Evolutionary conservation across 2,888 invertebrate species (phyloP).

Genomic region (Cantharis rufa): DNA sequence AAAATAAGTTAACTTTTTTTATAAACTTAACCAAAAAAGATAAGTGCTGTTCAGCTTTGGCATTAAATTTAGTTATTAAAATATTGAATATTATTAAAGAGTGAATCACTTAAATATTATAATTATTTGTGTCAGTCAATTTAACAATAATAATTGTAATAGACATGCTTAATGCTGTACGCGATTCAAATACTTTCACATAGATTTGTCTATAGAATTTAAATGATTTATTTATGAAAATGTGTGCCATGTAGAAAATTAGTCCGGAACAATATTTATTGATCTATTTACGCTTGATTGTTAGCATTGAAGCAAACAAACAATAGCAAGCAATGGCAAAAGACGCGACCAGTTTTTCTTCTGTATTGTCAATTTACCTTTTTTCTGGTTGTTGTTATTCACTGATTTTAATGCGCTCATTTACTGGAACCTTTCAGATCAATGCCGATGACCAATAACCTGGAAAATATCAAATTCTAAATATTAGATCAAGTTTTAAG

Average conservation of each 20-base stretch:
- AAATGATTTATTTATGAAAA: background rate
- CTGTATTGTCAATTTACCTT: background rate
- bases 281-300: background rate
- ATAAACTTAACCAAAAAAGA: no score
- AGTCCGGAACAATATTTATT: slow-evolving; percentile 5
- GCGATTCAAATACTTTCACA: slow-evolving; percentile 14
- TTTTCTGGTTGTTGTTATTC: background rate
- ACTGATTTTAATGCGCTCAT: background rate
- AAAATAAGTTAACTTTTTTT: no score
- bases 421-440: background rate
- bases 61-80: background rate
- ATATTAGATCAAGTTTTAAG: no score
- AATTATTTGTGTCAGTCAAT: slow-evolving; percentile 7
- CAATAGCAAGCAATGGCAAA: background rate
- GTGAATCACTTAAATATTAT: background rate
- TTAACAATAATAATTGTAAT: slow-evolving; percentile 1
- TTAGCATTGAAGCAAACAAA: background rate
- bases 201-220: background rate
- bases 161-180: slow-evolving; percentile 5
- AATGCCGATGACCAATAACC: no score
- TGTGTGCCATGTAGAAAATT: slow-evolving; percentile 8
- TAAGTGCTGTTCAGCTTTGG: no score
- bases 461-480: no score
- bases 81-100: background rate
- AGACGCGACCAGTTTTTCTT: background rate